Conservation (phyloP, 2,888 invertebrate species). For the Callyntrura sp. region DNA sequence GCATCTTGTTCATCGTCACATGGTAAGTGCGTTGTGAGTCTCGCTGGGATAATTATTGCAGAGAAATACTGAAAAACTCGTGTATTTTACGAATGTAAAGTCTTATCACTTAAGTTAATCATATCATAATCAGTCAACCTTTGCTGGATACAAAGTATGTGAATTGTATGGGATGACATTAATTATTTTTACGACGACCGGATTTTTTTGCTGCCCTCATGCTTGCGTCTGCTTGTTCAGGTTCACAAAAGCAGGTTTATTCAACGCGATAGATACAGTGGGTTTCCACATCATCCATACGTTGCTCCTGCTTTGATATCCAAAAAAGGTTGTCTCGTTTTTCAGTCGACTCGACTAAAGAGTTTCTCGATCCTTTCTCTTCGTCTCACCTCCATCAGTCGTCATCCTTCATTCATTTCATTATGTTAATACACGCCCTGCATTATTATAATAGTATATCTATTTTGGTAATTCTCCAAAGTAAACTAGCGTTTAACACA, state of each 20-base stretch:
- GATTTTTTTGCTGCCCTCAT: conserved; percentile 44
- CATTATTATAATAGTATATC: background rate
- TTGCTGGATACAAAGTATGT: conserved; percentile 56
- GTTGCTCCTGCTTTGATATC: background rate
- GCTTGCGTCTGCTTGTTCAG: conserved; percentile 62
- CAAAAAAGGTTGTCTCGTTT: conserved; percentile 41
- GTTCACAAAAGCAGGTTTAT: conserved; percentile 64
- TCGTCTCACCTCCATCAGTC: background rate
- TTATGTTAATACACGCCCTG: conserved; percentile 55
- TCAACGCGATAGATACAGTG: background rate
- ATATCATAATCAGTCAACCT: conserved; percentile 58
- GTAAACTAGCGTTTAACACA: background rate
- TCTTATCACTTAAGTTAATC: conserved; percentile 44
- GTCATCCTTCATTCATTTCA: conserved; percentile 35
- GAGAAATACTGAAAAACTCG: conserved; percentile 8
- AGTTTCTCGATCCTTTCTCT: conserved; percentile 29
- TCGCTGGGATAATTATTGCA: conserved; percentile 18
- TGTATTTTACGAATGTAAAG: background rate
- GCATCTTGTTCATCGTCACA: background rate
- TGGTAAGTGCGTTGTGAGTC: background rate
- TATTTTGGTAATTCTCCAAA: background rate
- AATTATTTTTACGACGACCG: conserved; percentile 75
- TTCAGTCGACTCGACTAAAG: background rate
- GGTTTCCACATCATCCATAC: conserved; percentile 19
- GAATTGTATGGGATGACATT: conserved; percentile 66